These are phyloP conservation scores for Glaucidium brasilianum DNA, from an alignment of 2,113 vertebrate species.

Conservation along the genomic window DNA sequence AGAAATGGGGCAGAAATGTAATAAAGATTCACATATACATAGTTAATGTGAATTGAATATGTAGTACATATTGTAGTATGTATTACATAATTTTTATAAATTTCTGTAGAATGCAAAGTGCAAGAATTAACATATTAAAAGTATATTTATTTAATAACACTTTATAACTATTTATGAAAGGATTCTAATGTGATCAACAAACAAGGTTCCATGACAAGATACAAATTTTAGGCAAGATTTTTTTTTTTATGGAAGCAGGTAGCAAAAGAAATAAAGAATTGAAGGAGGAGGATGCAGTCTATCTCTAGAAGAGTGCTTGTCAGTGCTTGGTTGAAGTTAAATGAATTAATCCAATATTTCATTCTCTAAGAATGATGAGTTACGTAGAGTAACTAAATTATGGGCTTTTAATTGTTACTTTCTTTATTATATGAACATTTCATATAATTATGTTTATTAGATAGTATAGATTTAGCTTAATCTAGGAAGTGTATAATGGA, in stretches of 20 bases:
- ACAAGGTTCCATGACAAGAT: background rate
- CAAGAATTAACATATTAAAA: background rate
- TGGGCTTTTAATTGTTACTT: conserved; percentile 45
- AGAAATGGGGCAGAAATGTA: background rate
- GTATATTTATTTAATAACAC: background rate
- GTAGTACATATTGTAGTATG: background rate
- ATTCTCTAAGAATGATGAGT: conserved; percentile 9
- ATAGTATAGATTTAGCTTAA: conserved; percentile 43
- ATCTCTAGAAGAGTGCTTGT: background rate
- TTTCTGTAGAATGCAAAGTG: background rate
- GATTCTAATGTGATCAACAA: background rate
- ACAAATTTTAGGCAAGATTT: background rate
- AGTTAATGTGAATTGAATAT: background rate
- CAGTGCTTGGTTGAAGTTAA: background rate
- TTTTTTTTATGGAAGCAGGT: background rate
- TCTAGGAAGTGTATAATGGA: conserved; percentile 37
- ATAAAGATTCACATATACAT: background rate
- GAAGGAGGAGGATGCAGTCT: background rate
- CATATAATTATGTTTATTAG: conserved; percentile 44
- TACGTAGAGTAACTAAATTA: conserved; percentile 12
- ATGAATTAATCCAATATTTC: conserved; percentile 5
- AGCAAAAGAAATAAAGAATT: background rate
- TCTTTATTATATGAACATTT: conserved; percentile 37
- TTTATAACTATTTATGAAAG: background rate
- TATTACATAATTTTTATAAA: background rate